Percentiles rank a stretch among this genome's conserved stretches.
These are phyloP conservation scores for Barypeithes pellucidus DNA, from an alignment of 2,888 invertebrate species.

Conservation along the genomic window DNA sequence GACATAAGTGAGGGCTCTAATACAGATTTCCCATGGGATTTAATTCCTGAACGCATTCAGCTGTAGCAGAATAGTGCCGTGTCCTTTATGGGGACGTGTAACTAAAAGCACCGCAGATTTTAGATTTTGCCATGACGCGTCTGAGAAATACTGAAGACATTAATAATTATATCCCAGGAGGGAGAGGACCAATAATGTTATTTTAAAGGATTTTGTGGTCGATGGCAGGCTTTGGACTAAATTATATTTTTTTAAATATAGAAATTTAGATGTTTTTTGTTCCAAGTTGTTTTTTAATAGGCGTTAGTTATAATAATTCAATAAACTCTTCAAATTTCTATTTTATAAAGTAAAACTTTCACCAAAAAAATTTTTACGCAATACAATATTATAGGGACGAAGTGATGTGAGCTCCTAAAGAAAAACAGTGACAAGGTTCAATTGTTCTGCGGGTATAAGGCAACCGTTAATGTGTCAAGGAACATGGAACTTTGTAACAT, in stretches of 20 bases:
- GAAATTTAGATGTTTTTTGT: neutral
- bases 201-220: neutral
- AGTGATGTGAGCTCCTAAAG: neutral
- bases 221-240: neutral
- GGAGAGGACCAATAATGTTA: neutral
- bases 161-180: neutral
- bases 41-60: constrained; percentile 51
- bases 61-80: constrained; percentile 24
- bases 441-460: neutral
- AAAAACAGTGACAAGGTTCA: neutral
- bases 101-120: constrained; percentile 9
- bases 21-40: constrained; percentile 51
- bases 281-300: too few relatives aligned
- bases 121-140: constrained; percentile 17
- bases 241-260: neutral
- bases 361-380: neutral
- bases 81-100: neutral
- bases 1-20: constrained; percentile 51
- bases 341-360: neutral
- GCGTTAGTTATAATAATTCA: too few relatives aligned
- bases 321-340: too few relatives aligned
- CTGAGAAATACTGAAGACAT: constrained; percentile 15
- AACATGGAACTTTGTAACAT: constrained; percentile 17
- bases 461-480: constrained; percentile 11
- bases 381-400: too few relatives aligned